A percentile compares a stretch with the other conserved stretches of the same genome.
Conservation (phyloP, 2,888 invertebrate species). For the Ganaspis brasiliensis region DNA sequence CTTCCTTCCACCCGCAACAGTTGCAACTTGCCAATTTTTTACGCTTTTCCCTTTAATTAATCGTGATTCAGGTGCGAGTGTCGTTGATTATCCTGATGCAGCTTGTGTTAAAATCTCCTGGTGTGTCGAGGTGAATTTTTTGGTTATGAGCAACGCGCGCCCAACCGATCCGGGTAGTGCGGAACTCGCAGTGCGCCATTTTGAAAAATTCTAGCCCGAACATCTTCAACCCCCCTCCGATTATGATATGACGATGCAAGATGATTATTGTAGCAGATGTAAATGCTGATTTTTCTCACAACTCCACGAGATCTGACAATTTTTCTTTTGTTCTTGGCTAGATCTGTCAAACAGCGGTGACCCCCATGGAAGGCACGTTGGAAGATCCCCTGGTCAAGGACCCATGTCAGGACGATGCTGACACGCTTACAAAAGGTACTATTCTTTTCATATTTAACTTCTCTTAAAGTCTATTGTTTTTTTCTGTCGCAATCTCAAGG, state of each 20-base stretch:
- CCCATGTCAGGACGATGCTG: constrained; percentile 72
- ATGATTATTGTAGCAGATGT: constrained; percentile 42
- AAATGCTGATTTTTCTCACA: constrained; percentile 1
- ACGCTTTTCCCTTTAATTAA: neutral
- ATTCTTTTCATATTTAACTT: neutral
- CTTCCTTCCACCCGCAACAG: constrained; percentile 17
- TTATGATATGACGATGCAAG: constrained; percentile 40
- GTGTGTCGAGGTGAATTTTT: neutral
- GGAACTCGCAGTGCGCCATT: constrained; percentile 78
- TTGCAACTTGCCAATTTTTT: constrained; percentile 2
- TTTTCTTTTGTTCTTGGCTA: constrained; percentile 51
- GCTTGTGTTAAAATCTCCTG: neutral
- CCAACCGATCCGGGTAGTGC: constrained; percentile 63
- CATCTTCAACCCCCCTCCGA: constrained; percentile 45
- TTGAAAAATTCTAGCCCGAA: constrained; percentile 77
- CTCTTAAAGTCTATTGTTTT: neutral
- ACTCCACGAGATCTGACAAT: constrained; percentile 21
- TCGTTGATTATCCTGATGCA: neutral
- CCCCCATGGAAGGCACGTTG: constrained; percentile 79
- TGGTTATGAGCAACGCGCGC: constrained; percentile 38
- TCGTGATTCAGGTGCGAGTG: neutral
- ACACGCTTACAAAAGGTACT: constrained; percentile 73
- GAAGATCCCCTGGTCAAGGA: constrained; percentile 78
- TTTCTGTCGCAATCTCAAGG: neutral
- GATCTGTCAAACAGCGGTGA: constrained; percentile 67